phyloP scores from a whole-genome alignment of 2,113 vertebrate genomes.

The Ascaphus truei region DNA sequence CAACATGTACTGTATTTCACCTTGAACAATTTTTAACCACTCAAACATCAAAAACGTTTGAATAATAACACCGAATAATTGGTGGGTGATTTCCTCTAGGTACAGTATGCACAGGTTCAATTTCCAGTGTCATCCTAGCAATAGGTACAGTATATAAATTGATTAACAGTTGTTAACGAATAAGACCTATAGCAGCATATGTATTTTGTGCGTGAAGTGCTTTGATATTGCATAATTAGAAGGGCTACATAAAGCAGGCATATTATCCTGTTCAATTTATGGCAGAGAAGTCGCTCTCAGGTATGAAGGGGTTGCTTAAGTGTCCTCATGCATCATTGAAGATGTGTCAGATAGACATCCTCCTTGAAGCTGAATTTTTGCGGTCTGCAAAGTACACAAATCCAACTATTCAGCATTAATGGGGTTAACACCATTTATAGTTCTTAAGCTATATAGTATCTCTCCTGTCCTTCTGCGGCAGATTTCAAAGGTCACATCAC shows the following conservation, averaged over 20 bases:
- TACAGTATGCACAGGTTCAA: too few relatives aligned
- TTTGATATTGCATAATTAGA: constrained; percentile 3
- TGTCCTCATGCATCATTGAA: background rate
- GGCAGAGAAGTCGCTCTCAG: constrained; percentile 13
- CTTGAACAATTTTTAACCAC: too few relatives aligned
- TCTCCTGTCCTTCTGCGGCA: too few relatives aligned
- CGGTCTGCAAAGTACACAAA: background rate
- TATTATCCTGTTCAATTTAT: constrained; percentile 1
- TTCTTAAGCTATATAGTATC: too few relatives aligned
- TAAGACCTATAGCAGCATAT: background rate
- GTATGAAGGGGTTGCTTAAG: background rate
- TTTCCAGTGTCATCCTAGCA: too few relatives aligned
- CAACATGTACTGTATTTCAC: too few relatives aligned
- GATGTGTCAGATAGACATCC: background rate
- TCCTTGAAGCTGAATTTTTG: background rate
- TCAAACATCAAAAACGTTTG: too few relatives aligned
- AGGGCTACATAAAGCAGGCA: background rate
- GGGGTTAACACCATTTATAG: background rate
- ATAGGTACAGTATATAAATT: too few relatives aligned
- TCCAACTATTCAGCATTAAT: background rate
- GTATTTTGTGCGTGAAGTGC: background rate
- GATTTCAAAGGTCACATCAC: too few relatives aligned
- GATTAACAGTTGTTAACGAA: constrained; percentile 7
- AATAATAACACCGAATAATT: too few relatives aligned
- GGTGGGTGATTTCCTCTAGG: background rate